Evolutionary conservation across 1,140 invertebrate species (phyloP).

Genomic region (Zophobas morio): DNA sequence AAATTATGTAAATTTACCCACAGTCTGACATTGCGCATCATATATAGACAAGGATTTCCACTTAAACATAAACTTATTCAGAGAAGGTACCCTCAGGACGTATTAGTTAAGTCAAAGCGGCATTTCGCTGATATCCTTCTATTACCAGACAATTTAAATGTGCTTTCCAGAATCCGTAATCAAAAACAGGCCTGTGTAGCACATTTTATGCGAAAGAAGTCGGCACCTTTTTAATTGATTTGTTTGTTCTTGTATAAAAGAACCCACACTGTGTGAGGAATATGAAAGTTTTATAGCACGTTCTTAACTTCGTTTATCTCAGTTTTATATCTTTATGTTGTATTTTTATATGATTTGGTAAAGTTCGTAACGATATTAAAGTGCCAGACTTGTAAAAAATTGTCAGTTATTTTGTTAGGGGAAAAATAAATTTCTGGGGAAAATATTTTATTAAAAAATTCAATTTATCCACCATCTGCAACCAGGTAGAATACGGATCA

Average conservation of each 20-base stretch:
- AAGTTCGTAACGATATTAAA: slow-evolving; percentile 20
- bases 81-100: slow-evolving; percentile 1
- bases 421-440: background rate
- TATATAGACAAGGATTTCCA: slow-evolving; percentile 35
- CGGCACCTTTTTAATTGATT: slow-evolving; percentile 21
- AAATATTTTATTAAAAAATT: background rate
- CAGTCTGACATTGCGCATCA: background rate
- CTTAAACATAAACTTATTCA: slow-evolving; percentile 31
- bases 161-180: too few species aligned
- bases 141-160: background rate
- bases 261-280: slow-evolving; percentile 15
- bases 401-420: background rate
- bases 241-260: slow-evolving; percentile 21
- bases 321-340: slow-evolving; percentile 26
- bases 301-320: slow-evolving; percentile 26
- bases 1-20: slow-evolving; percentile 11
- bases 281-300: slow-evolving; percentile 28
- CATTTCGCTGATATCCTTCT: background rate
- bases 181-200: too few species aligned
- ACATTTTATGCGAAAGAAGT: background rate
- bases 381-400: slow-evolving; percentile 1
- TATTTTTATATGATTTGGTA: slow-evolving; percentile 19
- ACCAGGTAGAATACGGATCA: too few species aligned
- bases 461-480: too few species aligned
- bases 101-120: slow-evolving; percentile 29